Evolutionary conservation across 2,797 vertebrate species (phyloP).

Genomic region (Bovichtus diacanthus): DNA sequence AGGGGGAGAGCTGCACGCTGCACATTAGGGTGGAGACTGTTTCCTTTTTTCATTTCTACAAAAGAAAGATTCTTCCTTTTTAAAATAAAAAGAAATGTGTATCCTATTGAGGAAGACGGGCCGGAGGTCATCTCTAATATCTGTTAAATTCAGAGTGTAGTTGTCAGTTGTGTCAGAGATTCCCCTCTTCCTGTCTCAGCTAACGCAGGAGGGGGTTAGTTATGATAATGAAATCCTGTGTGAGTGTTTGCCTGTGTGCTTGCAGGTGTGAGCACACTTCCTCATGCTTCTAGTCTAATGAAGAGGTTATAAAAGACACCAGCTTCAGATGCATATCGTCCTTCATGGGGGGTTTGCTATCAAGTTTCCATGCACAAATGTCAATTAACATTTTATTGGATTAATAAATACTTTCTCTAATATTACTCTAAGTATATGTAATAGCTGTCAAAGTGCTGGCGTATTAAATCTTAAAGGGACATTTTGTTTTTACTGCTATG

Average conservation of each 20-base stretch:
- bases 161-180: slow-evolving; percentile 75
- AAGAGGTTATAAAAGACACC: slow-evolving; percentile 56
- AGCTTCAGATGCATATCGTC: slow-evolving; percentile 16
- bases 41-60: slow-evolving; percentile 82
- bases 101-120: slow-evolving; percentile 86
- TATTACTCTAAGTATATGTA: background rate
- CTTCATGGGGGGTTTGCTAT: slow-evolving; percentile 6
- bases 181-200: slow-evolving; percentile 56
- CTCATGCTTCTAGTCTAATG: slow-evolving; percentile 50
- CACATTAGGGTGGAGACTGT: slow-evolving; percentile 87
- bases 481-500: background rate
- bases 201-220: slow-evolving; percentile 67
- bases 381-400: too few relatives aligned
- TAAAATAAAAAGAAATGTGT: slow-evolving; percentile 84
- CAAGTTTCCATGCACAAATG: slow-evolving; percentile 27
- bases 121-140: slow-evolving; percentile 87
- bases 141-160: slow-evolving; percentile 79
- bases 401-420: background rate
- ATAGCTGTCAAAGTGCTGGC: background rate
- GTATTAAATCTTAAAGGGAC: background rate
- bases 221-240: slow-evolving; percentile 70
- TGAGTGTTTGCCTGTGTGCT: slow-evolving; percentile 43
- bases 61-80: slow-evolving; percentile 89
- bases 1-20: slow-evolving; percentile 84
- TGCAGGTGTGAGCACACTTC: slow-evolving; percentile 42